Evolutionary conservation across 2,113 vertebrate species (phyloP).

Genomic region (Phaethon lepturus): DNA sequence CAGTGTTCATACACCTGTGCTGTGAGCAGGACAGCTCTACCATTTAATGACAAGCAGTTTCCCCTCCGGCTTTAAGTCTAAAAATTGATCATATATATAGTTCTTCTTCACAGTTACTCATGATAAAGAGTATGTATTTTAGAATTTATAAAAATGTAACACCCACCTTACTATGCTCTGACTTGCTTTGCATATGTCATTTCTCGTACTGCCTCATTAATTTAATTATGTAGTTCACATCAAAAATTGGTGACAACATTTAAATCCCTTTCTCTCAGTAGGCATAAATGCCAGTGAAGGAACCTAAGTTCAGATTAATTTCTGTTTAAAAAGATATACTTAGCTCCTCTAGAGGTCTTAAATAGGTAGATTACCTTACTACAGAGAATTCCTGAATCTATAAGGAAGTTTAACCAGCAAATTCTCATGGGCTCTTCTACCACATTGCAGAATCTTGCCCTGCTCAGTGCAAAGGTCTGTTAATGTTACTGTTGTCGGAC

Average conservation of each 20-base stretch:
- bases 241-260: background rate
- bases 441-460: background rate
- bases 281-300: background rate
- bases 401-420: background rate
- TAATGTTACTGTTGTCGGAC: background rate
- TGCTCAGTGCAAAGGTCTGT: background rate
- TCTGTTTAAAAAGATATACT: background rate
- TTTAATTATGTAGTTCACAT: background rate
- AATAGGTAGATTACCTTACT: background rate
- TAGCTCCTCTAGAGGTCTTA: background rate
- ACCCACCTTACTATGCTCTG: background rate
- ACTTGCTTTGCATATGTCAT: background rate
- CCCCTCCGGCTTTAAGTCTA: background rate
- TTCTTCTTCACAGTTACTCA: background rate
- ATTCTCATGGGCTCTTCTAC: background rate
- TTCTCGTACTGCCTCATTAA: background rate
- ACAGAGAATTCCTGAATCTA: background rate
- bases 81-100: background rate
- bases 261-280: background rate
- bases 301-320: background rate
- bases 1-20: background rate
- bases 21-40: background rate
- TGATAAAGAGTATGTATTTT: background rate
- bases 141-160: background rate
- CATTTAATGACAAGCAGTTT: background rate